Evolutionary conservation across 53 echinoderm and acorn worm species (phyloP).

Genomic region (Hippasteria phrygiana): DNA sequence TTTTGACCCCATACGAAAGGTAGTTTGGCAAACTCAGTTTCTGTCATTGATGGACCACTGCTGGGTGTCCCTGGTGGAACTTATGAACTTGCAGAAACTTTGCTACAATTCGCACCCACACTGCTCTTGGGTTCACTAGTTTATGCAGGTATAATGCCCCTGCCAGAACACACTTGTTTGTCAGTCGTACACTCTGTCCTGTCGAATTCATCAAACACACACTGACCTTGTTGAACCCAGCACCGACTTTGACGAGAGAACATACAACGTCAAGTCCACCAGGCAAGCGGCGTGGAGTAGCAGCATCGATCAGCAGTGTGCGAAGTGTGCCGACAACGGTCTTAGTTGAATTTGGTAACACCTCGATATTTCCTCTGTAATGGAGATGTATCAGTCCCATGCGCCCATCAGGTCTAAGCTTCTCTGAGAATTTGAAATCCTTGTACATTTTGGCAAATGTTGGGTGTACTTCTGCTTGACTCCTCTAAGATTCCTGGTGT

Average conservation of each 20-base stretch:
- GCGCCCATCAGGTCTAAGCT: conserved; percentile 5
- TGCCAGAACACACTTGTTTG: conserved; percentile 15
- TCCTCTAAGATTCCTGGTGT: background rate
- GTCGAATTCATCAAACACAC: conserved; percentile 12
- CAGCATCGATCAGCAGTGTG: background rate
- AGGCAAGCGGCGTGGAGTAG: background rate
- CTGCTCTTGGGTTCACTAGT: background rate
- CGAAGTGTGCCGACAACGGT: background rate
- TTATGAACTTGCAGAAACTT: background rate
- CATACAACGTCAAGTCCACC: conserved; percentile 6
- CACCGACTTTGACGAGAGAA: background rate
- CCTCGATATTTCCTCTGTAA: background rate
- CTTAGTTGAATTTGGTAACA: background rate
- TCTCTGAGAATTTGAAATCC: background rate
- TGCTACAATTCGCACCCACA: background rate
- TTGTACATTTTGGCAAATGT: conserved; percentile 31
- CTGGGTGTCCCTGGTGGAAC: background rate
- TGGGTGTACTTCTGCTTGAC: background rate
- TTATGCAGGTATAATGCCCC: conserved; percentile 21
- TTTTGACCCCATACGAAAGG: conserved; percentile 63
- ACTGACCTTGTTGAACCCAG: conserved; percentile 17
- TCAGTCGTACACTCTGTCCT: background rate
- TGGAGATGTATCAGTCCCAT: background rate
- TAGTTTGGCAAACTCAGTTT: conserved; percentile 30
- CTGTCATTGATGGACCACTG: background rate